Evolutionary conservation across 2,113 vertebrate species (phyloP).

Genomic region (Zapus hudsonius): DNA sequence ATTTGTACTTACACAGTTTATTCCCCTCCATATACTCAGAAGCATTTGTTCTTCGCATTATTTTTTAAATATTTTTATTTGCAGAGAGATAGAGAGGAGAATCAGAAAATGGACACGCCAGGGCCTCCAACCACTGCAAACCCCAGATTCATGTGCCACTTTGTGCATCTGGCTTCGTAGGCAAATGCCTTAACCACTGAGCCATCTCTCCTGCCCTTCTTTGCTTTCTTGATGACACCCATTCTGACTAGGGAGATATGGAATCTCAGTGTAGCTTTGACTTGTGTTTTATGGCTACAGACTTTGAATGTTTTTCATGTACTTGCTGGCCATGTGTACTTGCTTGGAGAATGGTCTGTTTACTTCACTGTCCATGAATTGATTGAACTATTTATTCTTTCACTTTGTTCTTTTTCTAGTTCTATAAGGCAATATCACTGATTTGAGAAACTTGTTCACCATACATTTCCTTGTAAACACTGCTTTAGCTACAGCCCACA

Average conservation of each 20-base stretch:
- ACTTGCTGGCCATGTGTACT: neutral
- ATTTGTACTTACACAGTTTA: neutral
- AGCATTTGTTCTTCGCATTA: neutral
- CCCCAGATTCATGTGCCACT: too few relatives aligned
- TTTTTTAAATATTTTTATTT: too few relatives aligned
- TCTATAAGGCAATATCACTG: neutral
- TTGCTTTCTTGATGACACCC: neutral
- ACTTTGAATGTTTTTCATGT: neutral
- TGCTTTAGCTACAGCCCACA: neutral
- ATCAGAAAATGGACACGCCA: too few relatives aligned
- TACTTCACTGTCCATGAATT: too few relatives aligned
- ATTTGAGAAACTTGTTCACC: constrained; percentile 3
- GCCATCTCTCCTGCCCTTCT: too few relatives aligned
- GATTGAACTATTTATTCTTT: neutral
- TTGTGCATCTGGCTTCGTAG: too few relatives aligned
- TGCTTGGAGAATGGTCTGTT: neutral
- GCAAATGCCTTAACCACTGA: too few relatives aligned
- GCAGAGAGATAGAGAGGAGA: too few relatives aligned
- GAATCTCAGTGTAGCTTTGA: neutral
- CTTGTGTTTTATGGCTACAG: neutral
- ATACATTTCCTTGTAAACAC: neutral
- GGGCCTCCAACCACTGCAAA: too few relatives aligned
- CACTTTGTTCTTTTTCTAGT: neutral
- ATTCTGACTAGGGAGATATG: neutral
- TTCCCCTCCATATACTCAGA: too few relatives aligned